Percentiles rank a stretch among this genome's conserved stretches.
Conservation (phyloP, 2,888 invertebrate genomes). For the Tillus elongatus region DNA sequence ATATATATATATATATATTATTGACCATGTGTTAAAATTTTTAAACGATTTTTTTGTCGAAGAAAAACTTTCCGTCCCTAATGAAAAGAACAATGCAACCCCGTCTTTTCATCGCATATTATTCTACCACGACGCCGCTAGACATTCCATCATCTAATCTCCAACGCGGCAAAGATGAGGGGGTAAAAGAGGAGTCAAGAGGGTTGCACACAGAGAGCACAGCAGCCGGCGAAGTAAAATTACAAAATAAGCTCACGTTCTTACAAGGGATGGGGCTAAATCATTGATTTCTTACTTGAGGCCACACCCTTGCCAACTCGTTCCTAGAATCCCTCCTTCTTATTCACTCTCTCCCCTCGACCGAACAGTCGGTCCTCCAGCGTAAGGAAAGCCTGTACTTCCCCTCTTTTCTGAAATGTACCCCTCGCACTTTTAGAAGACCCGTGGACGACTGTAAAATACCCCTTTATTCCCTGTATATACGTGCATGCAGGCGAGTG, state of each 20-base stretch:
- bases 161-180: too few species aligned
- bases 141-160: too few species aligned
- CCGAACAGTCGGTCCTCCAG: not conserved
- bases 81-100: too few species aligned
- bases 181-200: not conserved
- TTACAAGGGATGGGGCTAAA: slow-evolving; percentile 12
- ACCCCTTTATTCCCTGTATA: too few species aligned
- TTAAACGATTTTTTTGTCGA: too few species aligned
- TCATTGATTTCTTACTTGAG: slow-evolving; percentile 39
- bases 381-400: not conserved
- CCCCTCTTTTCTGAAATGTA: not conserved
- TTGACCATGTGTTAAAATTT: too few species aligned
- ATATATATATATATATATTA: too few species aligned
- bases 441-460: not conserved
- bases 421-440: too few species aligned
- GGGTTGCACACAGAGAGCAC: not conserved
- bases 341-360: not conserved
- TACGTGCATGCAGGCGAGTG: too few species aligned
- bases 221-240: not conserved
- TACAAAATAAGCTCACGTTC: slow-evolving; percentile 1
- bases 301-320: slow-evolving; percentile 31
- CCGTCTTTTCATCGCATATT: too few species aligned
- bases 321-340: slow-evolving; percentile 3
- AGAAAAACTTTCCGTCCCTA: too few species aligned
- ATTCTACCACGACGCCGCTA: too few species aligned